Evolutionary conservation across 2,113 vertebrate genomes (phyloP).

Genomic region (Barnardius zonarius): DNA sequence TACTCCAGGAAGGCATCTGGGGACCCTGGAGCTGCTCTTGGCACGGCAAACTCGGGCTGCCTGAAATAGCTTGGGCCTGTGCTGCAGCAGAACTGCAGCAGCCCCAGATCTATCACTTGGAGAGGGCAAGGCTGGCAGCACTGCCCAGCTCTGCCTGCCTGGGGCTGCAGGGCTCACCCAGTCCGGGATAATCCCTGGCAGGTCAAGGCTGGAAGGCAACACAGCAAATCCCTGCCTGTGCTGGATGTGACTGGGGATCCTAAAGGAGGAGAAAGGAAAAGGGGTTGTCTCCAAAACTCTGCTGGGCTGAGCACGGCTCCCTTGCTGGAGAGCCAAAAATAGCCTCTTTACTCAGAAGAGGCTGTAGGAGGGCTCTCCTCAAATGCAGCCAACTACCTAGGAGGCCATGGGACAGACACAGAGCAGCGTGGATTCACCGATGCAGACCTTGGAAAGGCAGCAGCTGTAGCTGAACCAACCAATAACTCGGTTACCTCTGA

Average conservation of each 20-base stretch:
- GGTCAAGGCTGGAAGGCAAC: neutral
- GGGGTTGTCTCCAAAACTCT: neutral
- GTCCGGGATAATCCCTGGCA: neutral
- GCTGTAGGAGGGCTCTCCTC: constrained; percentile 1
- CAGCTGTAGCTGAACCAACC: neutral
- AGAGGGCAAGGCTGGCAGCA: neutral
- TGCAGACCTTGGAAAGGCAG: neutral
- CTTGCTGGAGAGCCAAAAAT: constrained; percentile 54
- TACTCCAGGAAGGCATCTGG: neutral
- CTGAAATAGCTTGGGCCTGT: neutral
- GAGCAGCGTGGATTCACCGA: fast-evolving
- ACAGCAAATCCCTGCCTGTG: neutral
- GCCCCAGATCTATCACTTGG: neutral
- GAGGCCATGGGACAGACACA: neutral
- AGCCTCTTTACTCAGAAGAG: constrained; percentile 21
- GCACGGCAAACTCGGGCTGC: neutral
- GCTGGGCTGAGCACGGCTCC: neutral
- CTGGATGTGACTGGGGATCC: neutral
- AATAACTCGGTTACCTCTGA: neutral
- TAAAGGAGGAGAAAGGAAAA: neutral
- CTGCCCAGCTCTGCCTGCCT: neutral
- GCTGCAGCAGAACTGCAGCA: neutral
- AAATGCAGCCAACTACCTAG: neutral
- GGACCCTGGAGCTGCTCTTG: neutral
- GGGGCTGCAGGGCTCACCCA: fast-evolving